Base-by-base conservation (phyloP, 2,113 vertebrate species). In the Rhea americana region DNA sequence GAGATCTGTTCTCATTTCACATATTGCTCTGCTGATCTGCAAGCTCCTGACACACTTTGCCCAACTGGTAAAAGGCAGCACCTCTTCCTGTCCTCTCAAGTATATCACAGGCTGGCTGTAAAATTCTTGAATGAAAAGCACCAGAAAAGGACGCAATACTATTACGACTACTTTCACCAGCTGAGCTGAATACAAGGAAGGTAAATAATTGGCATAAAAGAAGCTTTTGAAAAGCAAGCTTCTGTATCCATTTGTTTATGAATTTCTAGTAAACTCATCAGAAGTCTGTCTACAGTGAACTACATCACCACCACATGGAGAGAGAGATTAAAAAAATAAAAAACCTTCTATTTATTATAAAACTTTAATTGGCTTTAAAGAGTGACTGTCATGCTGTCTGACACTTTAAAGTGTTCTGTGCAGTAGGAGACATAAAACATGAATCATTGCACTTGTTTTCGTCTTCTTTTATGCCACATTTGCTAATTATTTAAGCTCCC, bases 361-460 rank as follows among this genome's bases (percentile, higher is more conserved):
- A 97, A 96, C 13, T 96, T 97, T 96, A 94, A 97, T 95, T 95
- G 91, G 94, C 80, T 95, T 96, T 96, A 94, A 97, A 93, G 96
- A 95, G 89, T 87, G 30, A 74, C 45, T 94, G 97, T 96, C 85
- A 6, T 94, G 95, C 91, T 56, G 89, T 95, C 95, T 96, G 97
- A 96, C 96, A 97, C 93, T 95, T 94, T 66, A 94, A 97, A 97
- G 93, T 84, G 93, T 93, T 95, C 89, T 5, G 15, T 95, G 67
- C 77, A 19, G 96, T 81, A 88, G 93, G 78, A 85, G 96, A 97
- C 97, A 92, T 59, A 75, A 96, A 96, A 94, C 96, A 97, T 96
- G 97, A 97, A 97, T 97, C 97, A 97, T 22, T 78, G 77, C 83
- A 79, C 91, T 97, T 97, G 96, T 97, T 97, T 94, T 93, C 92